A percentile compares a stretch with the other conserved stretches of the same genome.
phyloP scores from a whole-genome alignment of 2,888 invertebrate species.

The Drosophila leonis region DNA sequence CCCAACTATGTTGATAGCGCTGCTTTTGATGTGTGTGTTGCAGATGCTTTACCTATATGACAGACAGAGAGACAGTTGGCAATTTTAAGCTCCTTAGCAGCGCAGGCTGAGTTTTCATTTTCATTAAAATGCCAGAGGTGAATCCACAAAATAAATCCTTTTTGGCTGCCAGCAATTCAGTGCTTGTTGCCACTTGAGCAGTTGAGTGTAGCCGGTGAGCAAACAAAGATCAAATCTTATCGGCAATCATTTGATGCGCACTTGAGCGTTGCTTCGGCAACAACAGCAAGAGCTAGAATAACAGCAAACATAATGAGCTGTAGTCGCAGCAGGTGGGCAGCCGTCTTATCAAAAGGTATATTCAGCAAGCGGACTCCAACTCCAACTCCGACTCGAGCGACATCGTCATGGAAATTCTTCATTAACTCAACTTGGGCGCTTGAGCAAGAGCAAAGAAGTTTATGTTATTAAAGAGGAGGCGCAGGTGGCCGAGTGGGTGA shows the following conservation, averaged over 20 bases:
- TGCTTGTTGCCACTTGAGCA: constrained; percentile 19
- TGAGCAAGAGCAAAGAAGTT: constrained; percentile 70
- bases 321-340: constrained; percentile 46
- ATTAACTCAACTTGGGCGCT: constrained; percentile 75
- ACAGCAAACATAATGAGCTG: constrained; percentile 69
- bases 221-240: constrained; percentile 81
- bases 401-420: constrained; percentile 82
- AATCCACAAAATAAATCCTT: constrained; percentile 53
- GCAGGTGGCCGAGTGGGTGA: constrained; percentile 14
- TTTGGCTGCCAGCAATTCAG: constrained; percentile 47
- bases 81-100: constrained; percentile 73
- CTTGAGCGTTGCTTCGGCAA: constrained; percentile 53
- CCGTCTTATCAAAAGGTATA: constrained; percentile 63
- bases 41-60: constrained; percentile 13
- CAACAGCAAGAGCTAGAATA: constrained; percentile 17
- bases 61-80: constrained; percentile 12
- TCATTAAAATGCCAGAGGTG: constrained; percentile 77
- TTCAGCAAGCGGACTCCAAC: constrained; percentile 26
- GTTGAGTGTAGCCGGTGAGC: constrained; percentile 41
- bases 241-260: constrained; percentile 80
- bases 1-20: constrained; percentile 31
- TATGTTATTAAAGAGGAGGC: constrained; percentile 75
- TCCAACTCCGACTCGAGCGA: constrained; percentile 11
- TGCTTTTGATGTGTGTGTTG: constrained; percentile 11
- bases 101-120: constrained; percentile 57